Evolutionary conservation across 1,140 invertebrate species (phyloP), one percentile per base, ranked within the genome.

Genomic region (Eurosta solidaginis): DNA sequence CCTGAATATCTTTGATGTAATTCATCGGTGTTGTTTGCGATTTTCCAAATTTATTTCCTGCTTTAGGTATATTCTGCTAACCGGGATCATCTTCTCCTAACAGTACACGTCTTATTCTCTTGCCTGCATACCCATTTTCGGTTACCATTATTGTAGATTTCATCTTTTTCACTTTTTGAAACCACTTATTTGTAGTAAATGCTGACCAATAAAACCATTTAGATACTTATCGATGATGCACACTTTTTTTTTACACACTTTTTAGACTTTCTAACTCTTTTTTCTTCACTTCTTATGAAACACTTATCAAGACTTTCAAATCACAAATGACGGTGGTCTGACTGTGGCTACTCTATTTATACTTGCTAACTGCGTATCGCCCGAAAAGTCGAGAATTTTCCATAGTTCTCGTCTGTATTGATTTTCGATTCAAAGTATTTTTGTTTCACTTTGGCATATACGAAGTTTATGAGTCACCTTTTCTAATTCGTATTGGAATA

Each of bases 351-450:
- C 59, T 40, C 10, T 68, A 68, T 68, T 68, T 68, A 68, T 68
- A 68, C 59, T 0, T 2, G 59, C 27, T 42, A n/a, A 36, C 59
- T 68, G 33, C 40, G 59, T n/a, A 68, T 17, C 7, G 20, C n/a
- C 33, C 6, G 33, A 68, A 68, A 68, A 68, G 14, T 68, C 59
- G 33, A 17, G 59, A 68, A 68, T 40, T 40, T 68, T 68, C 59
- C 20, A 68, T 36, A 40, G 12, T n/a, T n/a, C n/a, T 1, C 33
- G 33, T n/a, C 20, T 9, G 6, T 68, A 68, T 68, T 68, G 59
- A 68, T 68, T 68, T 68, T 68, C 59, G 59, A 17, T 68, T 68
- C 20, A 6, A 6, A 68, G n/a, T 68, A 3, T 68, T 0, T 42
- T 20, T 22, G n/a, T 68, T 36, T 68, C 59, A 5, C 33, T 68